These are phyloP conservation scores for Brachyhypopomus occidentalis DNA, from an alignment of 2,113 vertebrate species.

Conservation along the genomic window DNA sequence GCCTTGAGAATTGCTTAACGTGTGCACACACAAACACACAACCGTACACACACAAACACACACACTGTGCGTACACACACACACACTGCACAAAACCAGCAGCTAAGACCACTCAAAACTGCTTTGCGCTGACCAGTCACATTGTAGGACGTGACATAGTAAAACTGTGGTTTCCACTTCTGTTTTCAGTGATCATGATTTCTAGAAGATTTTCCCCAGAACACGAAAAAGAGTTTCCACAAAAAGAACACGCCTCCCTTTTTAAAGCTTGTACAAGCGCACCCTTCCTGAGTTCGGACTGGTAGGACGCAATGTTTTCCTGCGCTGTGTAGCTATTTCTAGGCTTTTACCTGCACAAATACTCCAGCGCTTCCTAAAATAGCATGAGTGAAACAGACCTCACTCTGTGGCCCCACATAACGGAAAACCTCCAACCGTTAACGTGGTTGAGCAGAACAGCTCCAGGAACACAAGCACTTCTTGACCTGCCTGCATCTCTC, in stretches of 20 bases:
- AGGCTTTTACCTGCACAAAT: conserved; percentile 70
- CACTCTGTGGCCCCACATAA: conserved; percentile 67
- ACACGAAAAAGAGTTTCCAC: not conserved
- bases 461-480: conserved; percentile 22
- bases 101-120: too few species aligned
- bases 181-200: not conserved
- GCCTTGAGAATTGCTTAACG: not conserved
- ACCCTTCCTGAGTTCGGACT: conserved; percentile 64
- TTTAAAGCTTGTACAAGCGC: not conserved
- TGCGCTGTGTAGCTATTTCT: conserved; percentile 71
- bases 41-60: not conserved
- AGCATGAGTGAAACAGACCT: conserved; percentile 73
- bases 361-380: conserved; percentile 74
- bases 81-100: too few species aligned
- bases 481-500: conserved; percentile 12
- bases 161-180: not conserved
- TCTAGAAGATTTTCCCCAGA: not conserved
- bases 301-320: conserved; percentile 71
- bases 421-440: conserved; percentile 64
- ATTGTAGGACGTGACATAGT: too few species aligned
- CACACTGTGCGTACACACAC: not conserved
- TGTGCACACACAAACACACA: not conserved
- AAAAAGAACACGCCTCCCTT: conserved; percentile 3
- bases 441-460: conserved; percentile 15
- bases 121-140: too few species aligned